A percentile compares a stretch with the other conserved stretches of the same genome.
Conservation (phyloP, 2,113 vertebrate species). For the Rhabdornis inornatus region DNA sequence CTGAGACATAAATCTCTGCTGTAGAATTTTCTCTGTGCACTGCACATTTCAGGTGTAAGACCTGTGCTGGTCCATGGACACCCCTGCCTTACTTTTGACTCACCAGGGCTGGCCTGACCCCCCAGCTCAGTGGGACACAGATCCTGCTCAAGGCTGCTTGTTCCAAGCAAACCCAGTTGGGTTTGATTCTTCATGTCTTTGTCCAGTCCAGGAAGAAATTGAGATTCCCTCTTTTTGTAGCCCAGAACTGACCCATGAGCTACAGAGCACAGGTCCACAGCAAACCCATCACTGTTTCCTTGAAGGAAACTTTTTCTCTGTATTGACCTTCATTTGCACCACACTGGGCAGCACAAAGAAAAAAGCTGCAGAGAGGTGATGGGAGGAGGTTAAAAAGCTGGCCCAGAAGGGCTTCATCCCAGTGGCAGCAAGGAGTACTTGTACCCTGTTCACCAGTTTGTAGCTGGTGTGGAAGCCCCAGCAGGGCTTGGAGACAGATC, state of each 20-base stretch:
- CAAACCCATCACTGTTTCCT: neutral
- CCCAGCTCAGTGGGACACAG: neutral
- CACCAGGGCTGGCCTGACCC: neutral
- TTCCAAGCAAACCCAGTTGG: neutral
- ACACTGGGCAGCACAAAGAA: neutral
- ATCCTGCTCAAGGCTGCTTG: neutral
- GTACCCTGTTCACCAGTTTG: neutral
- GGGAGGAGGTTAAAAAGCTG: neutral
- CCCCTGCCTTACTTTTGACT: neutral
- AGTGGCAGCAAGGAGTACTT: neutral
- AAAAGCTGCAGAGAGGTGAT: neutral
- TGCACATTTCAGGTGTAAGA: neutral
- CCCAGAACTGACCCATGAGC: neutral
- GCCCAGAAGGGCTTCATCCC: neutral
- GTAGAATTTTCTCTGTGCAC: neutral
- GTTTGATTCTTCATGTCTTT: neutral
- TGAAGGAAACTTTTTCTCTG: neutral
- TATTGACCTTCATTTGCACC: accelerated
- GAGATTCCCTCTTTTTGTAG: neutral
- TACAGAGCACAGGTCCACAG: neutral
- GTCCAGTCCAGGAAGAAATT: neutral
- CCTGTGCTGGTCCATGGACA: neutral
- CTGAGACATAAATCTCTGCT: neutral
- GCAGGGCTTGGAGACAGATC: neutral
- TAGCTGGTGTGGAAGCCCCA: neutral